Evolutionary conservation across 2,888 invertebrate genomes (phyloP).

Genomic region (Junonia oenone): DNA sequence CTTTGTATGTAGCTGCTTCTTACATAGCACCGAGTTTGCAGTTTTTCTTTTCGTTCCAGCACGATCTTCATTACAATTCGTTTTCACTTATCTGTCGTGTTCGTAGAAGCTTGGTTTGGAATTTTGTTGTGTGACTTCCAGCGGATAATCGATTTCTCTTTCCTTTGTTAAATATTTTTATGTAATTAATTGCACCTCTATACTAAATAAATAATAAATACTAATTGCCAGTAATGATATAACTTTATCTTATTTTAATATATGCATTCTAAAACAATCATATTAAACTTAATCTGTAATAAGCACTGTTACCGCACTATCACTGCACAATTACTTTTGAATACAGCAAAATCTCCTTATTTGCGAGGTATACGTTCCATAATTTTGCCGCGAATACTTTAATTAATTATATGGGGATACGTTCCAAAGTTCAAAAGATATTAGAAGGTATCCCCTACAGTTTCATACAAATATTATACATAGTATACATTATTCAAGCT

Average conservation of each 20-base stretch:
- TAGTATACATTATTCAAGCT: too few species aligned
- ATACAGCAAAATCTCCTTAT: too few species aligned
- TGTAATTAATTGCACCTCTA: not conserved
- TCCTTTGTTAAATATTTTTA: not conserved
- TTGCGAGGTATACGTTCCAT: too few species aligned
- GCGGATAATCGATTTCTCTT: slow-evolving; percentile 12
- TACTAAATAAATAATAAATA: not conserved
- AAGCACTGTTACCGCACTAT: too few species aligned
- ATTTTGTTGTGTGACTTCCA: slow-evolving; percentile 26
- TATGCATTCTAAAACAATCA: too few species aligned
- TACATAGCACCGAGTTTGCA: slow-evolving; percentile 36
- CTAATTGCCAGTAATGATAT: not conserved
- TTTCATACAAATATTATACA: too few species aligned
- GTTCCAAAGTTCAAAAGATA: too few species aligned
- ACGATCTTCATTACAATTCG: slow-evolving; percentile 32
- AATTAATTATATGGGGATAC: too few species aligned
- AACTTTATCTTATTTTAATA: not conserved
- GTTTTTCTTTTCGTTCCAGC: slow-evolving; percentile 44
- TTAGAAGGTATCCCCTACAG: too few species aligned
- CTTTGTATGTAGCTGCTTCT: slow-evolving; percentile 13
- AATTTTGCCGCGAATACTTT: too few species aligned
- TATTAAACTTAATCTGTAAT: too few species aligned
- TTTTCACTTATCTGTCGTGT: slow-evolving; percentile 31
- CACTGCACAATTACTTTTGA: not conserved
- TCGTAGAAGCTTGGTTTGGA: slow-evolving; percentile 45